phyloP scores from a whole-genome alignment of 2,888 invertebrate genomes.

The Campopleginae sp. region DNA sequence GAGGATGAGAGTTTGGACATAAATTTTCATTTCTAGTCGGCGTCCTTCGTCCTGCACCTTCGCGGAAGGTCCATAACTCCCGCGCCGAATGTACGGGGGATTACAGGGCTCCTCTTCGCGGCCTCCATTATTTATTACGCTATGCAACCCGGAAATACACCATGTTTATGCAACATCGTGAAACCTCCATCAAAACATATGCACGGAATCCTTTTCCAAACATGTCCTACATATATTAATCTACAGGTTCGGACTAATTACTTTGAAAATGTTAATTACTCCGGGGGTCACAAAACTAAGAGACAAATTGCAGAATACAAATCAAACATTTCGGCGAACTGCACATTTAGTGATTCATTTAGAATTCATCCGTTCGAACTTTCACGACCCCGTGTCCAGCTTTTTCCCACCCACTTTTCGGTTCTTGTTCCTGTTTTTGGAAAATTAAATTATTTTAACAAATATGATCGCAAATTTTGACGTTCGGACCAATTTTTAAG shows the following conservation, averaged over 20 bases:
- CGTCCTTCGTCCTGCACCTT: slow-evolving; percentile 13
- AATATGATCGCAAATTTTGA: too few relatives aligned
- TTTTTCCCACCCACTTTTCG: too few relatives aligned
- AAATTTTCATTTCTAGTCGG: slow-evolving; percentile 63
- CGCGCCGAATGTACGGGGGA: slow-evolving; percentile 62
- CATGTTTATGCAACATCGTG: slow-evolving; percentile 37
- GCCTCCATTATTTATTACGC: slow-evolving; percentile 65
- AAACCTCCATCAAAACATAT: background rate
- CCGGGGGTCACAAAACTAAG: background rate
- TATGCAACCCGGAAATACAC: slow-evolving; percentile 46
- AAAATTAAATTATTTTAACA: too few relatives aligned
- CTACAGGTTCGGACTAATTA: slow-evolving; percentile 13
- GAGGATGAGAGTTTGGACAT: slow-evolving; percentile 59
- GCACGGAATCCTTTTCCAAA: background rate
- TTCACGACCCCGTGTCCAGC: too few relatives aligned
- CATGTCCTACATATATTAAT: too few relatives aligned
- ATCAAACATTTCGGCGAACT: background rate
- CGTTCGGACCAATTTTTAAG: too few relatives aligned
- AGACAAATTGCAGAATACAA: background rate
- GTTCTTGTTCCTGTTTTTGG: too few relatives aligned
- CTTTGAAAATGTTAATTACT: background rate
- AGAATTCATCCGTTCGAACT: background rate
- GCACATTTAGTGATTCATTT: background rate
- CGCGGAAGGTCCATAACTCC: slow-evolving; percentile 30
- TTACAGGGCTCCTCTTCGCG: slow-evolving; percentile 60